Percentiles rank a stretch among this genome's conserved stretches.
Conservation (phyloP, 2,797 vertebrate species). For the Cottoperca gobio region DNA sequence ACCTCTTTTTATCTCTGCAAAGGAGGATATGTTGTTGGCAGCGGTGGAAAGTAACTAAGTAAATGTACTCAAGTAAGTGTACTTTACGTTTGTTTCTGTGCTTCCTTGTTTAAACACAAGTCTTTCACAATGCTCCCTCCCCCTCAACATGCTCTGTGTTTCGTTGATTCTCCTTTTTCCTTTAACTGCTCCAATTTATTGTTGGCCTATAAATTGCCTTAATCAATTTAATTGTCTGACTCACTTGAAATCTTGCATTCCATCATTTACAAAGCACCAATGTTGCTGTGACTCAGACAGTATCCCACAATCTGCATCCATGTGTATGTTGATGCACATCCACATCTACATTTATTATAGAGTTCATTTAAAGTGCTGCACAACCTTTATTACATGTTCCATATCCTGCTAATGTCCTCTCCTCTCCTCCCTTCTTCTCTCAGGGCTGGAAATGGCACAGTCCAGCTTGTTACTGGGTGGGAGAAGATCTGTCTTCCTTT, state of each 20-base stretch:
- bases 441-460: constrained; percentile 99
- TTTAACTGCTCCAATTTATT: neutral
- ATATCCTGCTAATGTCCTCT: neutral
- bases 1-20: neutral
- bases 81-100: neutral
- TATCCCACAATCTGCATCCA: neutral
- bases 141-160: neutral
- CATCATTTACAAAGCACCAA: neutral
- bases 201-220: neutral
- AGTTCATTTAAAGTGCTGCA: neutral
- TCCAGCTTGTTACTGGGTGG: constrained; percentile 95
- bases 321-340: constrained; percentile 4
- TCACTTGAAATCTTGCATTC: neutral
- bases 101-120: neutral
- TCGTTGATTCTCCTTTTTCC: constrained; percentile 1
- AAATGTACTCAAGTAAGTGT: too few species aligned
- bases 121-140: neutral
- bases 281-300: neutral
- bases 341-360: neutral
- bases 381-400: neutral
- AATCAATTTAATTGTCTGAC: neutral
- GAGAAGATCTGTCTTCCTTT: constrained; percentile 89
- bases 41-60: too few species aligned
- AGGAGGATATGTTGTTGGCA: neutral
- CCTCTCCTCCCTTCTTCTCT: neutral